Evolutionary conservation across 2,888 invertebrate genomes (phyloP).

Genomic region (Dryococelus australis): DNA sequence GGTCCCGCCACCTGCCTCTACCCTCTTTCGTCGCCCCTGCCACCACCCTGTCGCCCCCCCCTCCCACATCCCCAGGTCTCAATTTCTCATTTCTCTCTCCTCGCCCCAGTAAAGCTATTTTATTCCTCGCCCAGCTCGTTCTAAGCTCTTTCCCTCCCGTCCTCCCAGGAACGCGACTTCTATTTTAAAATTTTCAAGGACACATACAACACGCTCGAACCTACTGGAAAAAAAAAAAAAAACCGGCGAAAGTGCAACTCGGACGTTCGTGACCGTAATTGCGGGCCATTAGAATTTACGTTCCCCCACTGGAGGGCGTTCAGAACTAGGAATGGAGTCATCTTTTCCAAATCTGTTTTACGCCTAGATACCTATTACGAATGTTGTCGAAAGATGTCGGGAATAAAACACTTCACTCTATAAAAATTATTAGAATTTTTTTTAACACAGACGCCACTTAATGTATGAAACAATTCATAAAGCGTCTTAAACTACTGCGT

Average conservation of each 20-base stretch:
- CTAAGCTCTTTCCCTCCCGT: too few relatives aligned
- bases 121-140: neutral
- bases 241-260: neutral
- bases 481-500: too few relatives aligned
- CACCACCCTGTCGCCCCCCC: neutral
- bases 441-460: too few relatives aligned
- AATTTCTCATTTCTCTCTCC: constrained; percentile 2
- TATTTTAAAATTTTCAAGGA: neutral
- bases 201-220: neutral
- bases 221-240: neutral
- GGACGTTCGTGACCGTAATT: neutral
- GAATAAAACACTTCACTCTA: too few relatives aligned
- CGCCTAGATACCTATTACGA: too few relatives aligned
- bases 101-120: neutral
- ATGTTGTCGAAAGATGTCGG: too few relatives aligned
- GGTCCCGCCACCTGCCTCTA: too few relatives aligned
- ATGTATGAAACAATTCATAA: too few relatives aligned
- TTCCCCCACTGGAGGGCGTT: neutral
- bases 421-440: too few relatives aligned
- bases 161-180: too few relatives aligned
- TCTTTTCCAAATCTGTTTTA: too few relatives aligned
- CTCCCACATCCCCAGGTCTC: neutral
- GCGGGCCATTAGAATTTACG: neutral
- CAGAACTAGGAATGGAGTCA: too few relatives aligned
- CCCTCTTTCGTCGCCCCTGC: neutral